Evolutionary conservation across 1,140 invertebrate species (phyloP).

Genomic region (Sarcophaga peregrina): DNA sequence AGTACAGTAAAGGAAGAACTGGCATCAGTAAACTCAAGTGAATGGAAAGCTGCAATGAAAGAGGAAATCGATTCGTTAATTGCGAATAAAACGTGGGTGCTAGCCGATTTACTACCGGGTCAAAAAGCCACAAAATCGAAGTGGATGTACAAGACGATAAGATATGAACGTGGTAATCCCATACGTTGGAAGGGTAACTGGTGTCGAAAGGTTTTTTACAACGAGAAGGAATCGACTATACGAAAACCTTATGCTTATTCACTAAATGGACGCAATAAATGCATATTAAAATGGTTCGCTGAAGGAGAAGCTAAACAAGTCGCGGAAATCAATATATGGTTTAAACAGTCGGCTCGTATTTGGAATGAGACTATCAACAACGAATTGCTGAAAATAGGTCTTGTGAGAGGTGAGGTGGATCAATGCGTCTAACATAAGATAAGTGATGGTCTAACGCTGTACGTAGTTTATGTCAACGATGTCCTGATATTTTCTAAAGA

Average conservation of each 20-base stretch:
- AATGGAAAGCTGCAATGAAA: conserved; percentile 38
- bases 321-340: too few species aligned
- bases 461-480: too few species aligned
- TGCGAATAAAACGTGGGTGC: too few species aligned
- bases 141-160: conserved; percentile 22
- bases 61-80: too few species aligned
- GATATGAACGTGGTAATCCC: conserved; percentile 7
- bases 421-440: too few species aligned
- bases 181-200: conserved; percentile 56
- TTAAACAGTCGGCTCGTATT: too few species aligned
- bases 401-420: too few species aligned
- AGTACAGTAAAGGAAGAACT: conserved; percentile 13
- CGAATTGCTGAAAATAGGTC: too few species aligned
- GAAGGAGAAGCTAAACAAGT: conserved; percentile 59
- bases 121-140: neutral
- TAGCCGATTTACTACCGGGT: neutral
- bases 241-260: conserved; percentile 50
- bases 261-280: conserved; percentile 51
- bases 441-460: too few species aligned
- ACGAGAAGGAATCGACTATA: conserved; percentile 55
- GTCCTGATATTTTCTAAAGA: too few species aligned
- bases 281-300: conserved; percentile 54
- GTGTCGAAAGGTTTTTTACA: conserved; percentile 65
- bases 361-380: too few species aligned
- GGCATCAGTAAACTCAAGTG: neutral